Evolutionary conservation across 2,113 vertebrate genomes (phyloP).

Genomic region (Misgurnus mizolepis): DNA sequence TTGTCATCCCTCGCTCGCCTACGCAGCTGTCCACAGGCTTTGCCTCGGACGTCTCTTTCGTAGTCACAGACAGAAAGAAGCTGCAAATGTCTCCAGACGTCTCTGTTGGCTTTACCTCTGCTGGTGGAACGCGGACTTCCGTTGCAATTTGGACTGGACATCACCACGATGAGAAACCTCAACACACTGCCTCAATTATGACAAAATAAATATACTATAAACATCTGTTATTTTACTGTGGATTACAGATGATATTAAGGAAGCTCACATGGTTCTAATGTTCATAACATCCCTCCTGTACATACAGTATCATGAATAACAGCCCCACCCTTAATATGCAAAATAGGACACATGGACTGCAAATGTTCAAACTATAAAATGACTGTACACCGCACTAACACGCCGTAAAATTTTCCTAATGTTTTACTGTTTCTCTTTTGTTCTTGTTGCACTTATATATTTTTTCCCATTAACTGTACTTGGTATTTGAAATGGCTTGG

Average conservation of each 20-base stretch:
- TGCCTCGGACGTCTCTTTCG: neutral
- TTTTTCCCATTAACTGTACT: conserved; percentile 2
- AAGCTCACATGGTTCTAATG: neutral
- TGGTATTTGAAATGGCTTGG: conserved; percentile 34
- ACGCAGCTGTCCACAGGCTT: neutral
- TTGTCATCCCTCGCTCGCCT: neutral
- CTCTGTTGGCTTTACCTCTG: conserved; percentile 17
- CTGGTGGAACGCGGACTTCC: conserved; percentile 29
- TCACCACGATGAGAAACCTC: neutral
- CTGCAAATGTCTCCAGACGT: neutral
- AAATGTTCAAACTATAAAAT: conserved; percentile 33
- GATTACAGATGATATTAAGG: conserved; percentile 6
- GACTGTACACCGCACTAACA: conserved; percentile 37
- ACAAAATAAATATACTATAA: conserved; percentile 39
- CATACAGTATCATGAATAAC: neutral
- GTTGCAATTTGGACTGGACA: neutral
- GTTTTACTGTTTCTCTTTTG: conserved; percentile 9
- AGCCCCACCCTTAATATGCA: conserved; percentile 14
- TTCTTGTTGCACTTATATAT: neutral
- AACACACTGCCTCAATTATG: conserved; percentile 1
- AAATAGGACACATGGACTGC: conserved; percentile 10
- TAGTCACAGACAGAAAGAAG: neutral
- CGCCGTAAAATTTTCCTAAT: conserved; percentile 24
- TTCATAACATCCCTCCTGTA: neutral
- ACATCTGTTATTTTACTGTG: conserved; percentile 9